phyloP scores from a whole-genome alignment of 2,797 vertebrate genomes.

The Numenius phaeopus region DNA sequence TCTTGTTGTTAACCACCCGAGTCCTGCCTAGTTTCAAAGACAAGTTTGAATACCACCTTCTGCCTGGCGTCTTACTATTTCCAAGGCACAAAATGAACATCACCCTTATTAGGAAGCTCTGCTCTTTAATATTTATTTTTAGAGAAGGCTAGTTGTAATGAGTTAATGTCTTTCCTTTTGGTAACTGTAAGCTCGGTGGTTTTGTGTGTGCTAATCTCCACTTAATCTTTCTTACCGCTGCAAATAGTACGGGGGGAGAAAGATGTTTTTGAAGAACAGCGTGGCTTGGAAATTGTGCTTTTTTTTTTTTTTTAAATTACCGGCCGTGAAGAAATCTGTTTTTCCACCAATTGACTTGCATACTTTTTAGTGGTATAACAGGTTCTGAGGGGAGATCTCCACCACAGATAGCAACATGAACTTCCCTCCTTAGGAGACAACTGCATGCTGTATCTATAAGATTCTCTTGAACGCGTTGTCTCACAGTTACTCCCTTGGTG shows the following conservation, averaged over 20 bases:
- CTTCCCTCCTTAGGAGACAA: background rate
- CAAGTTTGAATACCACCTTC: background rate
- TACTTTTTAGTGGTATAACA: slow-evolving; percentile 23
- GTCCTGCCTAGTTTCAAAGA: background rate
- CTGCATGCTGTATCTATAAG: background rate
- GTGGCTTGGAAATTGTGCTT: background rate
- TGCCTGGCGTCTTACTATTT: background rate
- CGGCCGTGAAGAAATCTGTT: background rate
- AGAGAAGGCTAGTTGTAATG: background rate
- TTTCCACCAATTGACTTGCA: slow-evolving; percentile 12
- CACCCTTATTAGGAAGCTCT: background rate
- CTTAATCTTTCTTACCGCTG: background rate
- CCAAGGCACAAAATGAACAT: background rate
- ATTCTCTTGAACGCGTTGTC: background rate
- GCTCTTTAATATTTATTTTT: background rate
- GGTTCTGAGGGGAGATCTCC: slow-evolving; percentile 24
- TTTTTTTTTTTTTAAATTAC: background rate
- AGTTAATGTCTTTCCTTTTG: background rate
- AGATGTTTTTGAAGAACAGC: background rate
- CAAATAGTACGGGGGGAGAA: background rate
- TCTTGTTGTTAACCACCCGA: background rate
- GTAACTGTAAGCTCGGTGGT: background rate
- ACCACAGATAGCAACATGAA: background rate
- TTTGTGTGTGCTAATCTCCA: background rate
- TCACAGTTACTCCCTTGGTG: background rate